These are phyloP conservation scores for Protosalanx chinensis DNA, from an alignment of 2,797 vertebrate species.

Conservation along the genomic window DNA sequence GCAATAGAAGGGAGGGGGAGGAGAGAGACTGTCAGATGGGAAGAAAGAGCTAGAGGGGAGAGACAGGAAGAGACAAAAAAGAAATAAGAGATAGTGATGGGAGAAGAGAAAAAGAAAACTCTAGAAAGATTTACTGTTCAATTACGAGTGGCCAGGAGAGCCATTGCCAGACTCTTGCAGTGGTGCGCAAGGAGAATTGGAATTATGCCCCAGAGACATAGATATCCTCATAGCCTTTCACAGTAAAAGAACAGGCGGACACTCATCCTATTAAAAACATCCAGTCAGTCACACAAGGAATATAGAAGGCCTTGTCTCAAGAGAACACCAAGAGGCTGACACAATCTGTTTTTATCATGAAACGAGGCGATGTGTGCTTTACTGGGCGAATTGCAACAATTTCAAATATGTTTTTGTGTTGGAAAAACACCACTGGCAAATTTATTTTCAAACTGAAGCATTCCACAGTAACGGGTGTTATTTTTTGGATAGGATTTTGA, in stretches of 20 bases:
- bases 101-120: slow-evolving; percentile 10
- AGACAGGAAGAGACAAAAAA: no score
- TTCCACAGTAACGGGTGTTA: not conserved
- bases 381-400: slow-evolving; percentile 24
- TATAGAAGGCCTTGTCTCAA: slow-evolving; percentile 11
- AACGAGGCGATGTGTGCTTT: not conserved
- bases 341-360: slow-evolving; percentile 2
- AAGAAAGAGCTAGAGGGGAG: not conserved
- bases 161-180: slow-evolving; percentile 19
- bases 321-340: slow-evolving; percentile 3
- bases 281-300: slow-evolving; percentile 27
- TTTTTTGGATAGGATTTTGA: not conserved
- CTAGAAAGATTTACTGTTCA: slow-evolving; percentile 48
- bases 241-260: slow-evolving; percentile 22
- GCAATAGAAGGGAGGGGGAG: not conserved
- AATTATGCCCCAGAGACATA: slow-evolving; percentile 36
- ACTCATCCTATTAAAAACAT: slow-evolving; percentile 33
- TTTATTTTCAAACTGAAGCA: not conserved
- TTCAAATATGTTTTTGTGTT: slow-evolving; percentile 13
- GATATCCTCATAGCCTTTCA: slow-evolving; percentile 26
- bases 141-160: slow-evolving; percentile 35
- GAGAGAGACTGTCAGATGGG: not conserved
- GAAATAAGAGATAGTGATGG: not conserved
- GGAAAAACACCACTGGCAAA: not conserved
- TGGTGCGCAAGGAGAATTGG: slow-evolving; percentile 23